These are phyloP conservation scores for Probosciger aterrimus DNA, from an alignment of 2,113 vertebrate genomes.

Conservation along the genomic window DNA sequence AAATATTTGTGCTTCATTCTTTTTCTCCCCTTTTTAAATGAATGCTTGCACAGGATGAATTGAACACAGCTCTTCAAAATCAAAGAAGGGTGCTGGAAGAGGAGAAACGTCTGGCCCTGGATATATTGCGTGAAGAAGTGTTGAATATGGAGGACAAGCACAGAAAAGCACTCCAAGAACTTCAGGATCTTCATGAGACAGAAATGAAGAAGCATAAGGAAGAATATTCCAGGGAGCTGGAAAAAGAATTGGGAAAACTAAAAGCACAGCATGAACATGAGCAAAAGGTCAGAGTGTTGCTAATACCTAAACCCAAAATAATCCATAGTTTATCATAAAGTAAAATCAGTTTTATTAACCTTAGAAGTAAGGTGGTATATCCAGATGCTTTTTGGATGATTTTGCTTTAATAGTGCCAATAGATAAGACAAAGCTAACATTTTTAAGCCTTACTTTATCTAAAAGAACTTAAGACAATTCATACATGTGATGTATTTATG, in stretches of 20 bases:
- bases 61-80: slow-evolving; percentile 37
- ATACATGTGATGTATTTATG: background rate
- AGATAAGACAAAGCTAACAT: background rate
- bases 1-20: background rate
- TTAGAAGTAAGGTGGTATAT: background rate
- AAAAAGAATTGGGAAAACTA: slow-evolving; percentile 47
- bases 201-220: slow-evolving; percentile 70
- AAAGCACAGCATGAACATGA: slow-evolving; percentile 71
- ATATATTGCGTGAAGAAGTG: slow-evolving; percentile 73
- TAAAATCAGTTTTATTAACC: background rate
- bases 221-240: slow-evolving; percentile 24
- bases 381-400: background rate
- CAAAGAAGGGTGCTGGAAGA: slow-evolving; percentile 75
- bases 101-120: slow-evolving; percentile 72
- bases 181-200: slow-evolving; percentile 53
- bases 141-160: slow-evolving; percentile 78
- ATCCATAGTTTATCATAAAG: background rate
- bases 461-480: background rate
- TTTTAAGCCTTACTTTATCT: background rate
- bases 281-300: slow-evolving; percentile 72
- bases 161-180: slow-evolving; percentile 70
- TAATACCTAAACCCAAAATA: background rate
- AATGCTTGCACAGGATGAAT: slow-evolving; percentile 32
- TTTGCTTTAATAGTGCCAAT: background rate
- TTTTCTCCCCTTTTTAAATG: background rate